Conservation (phyloP, 2,113 vertebrate species). For the Trematomus loennbergii region DNA sequence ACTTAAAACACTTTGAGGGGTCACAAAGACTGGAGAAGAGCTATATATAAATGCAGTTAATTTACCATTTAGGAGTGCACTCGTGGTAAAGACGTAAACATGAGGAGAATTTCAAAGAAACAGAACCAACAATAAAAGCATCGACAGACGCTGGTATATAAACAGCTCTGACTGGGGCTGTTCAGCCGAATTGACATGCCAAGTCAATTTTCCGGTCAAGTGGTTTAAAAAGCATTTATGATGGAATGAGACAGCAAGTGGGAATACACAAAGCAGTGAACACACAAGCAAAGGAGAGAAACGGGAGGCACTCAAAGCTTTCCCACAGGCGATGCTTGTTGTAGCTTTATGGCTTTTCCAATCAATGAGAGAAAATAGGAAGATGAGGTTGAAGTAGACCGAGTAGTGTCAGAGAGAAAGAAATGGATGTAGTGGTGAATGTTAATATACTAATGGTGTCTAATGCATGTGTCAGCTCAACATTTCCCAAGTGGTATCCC, state of each 20-base stretch:
- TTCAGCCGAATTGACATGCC: conserved; percentile 65
- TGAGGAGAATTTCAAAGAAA: conserved; percentile 34
- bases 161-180: conserved; percentile 46
- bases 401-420: conserved; percentile 3
- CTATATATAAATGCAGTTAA: background rate
- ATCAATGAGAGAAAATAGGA: conserved; percentile 54
- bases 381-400: conserved; percentile 31
- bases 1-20: too few species aligned
- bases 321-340: conserved; percentile 50
- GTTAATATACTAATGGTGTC: conserved; percentile 7
- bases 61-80: conserved; percentile 21
- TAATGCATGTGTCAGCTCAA: background rate
- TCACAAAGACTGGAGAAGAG: too few species aligned
- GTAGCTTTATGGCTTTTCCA: conserved; percentile 64
- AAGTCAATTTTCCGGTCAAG: conserved; percentile 79
- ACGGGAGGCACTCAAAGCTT: conserved; percentile 44
- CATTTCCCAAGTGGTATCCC: conserved; percentile 1
- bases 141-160: conserved; percentile 50
- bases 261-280: conserved; percentile 68
- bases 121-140: conserved; percentile 50
- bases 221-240: conserved; percentile 76
- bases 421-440: conserved; percentile 5
- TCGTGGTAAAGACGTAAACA: conserved; percentile 13
- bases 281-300: conserved; percentile 40
- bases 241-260: conserved; percentile 58